phyloP scores from a whole-genome alignment of 2,113 vertebrate genomes.

The Perca schrenkii region DNA sequence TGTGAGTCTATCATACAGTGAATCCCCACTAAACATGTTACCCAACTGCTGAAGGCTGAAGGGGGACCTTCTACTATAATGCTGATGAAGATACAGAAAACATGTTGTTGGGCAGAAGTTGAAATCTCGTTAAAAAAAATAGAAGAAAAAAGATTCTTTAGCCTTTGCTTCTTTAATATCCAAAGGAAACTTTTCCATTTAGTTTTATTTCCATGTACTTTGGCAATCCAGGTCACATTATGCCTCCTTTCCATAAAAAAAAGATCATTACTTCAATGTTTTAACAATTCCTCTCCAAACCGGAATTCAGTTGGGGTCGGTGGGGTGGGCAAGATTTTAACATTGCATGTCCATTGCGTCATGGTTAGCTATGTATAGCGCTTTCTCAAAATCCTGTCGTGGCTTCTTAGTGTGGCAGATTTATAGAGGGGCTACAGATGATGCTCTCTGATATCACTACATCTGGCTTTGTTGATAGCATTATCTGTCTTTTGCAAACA shows the following conservation, averaged over 20 bases:
- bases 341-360: conserved; percentile 56
- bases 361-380: conserved; percentile 72
- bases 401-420: conserved; percentile 56
- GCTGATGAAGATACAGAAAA: neutral
- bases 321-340: conserved; percentile 20
- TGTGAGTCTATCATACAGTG: conserved; percentile 33
- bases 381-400: conserved; percentile 51
- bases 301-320: conserved; percentile 2
- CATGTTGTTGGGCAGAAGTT: neutral
- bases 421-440: conserved; percentile 42
- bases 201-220: neutral
- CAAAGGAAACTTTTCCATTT: neutral
- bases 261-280: neutral
- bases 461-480: conserved; percentile 44
- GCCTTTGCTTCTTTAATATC: neutral
- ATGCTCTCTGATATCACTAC: conserved; percentile 48
- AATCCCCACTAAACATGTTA: conserved; percentile 1
- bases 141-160: neutral
- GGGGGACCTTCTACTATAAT: conserved; percentile 17
- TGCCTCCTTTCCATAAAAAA: neutral
- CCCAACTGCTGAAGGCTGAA: neutral
- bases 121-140: neutral
- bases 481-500: conserved; percentile 48
- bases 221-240: neutral
- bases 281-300: conserved; percentile 14